These are phyloP conservation scores for Falco novaeseelandiae DNA, from an alignment of 2,797 vertebrate species.

Conservation along the genomic window DNA sequence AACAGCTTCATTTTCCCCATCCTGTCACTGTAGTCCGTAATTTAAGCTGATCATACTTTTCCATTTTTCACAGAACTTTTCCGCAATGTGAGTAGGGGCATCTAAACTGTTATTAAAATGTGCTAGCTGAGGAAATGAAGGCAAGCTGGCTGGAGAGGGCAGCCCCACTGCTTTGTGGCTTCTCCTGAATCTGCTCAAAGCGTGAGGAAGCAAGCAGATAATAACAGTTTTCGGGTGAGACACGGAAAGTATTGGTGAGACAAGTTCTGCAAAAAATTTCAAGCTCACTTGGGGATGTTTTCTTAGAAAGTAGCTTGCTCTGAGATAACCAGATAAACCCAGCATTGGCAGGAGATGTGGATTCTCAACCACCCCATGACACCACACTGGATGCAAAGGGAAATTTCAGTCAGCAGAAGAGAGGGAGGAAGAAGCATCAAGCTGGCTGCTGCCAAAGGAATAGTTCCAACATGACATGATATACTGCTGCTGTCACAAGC, in stretches of 20 bases:
- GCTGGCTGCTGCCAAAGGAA: not conserved
- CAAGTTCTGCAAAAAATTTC: not conserved
- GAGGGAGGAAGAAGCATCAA: not conserved
- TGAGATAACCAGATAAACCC: not conserved
- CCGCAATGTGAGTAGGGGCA: not conserved
- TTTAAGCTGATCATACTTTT: not conserved
- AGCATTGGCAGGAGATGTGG: not conserved
- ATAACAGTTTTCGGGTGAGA: not conserved
- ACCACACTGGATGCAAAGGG: not conserved
- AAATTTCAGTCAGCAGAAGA: not conserved
- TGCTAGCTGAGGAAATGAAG: not conserved
- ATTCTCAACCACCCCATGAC: not conserved
- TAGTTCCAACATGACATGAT: not conserved
- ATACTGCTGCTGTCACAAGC: not conserved
- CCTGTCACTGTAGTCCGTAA: not conserved
- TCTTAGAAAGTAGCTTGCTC: not conserved
- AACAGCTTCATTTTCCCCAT: conserved; percentile 4
- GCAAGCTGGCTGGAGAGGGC: not conserved
- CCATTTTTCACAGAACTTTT: conserved; percentile 5
- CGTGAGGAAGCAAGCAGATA: not conserved
- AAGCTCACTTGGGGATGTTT: not conserved
- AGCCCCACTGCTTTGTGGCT: not conserved
- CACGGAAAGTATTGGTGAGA: not conserved
- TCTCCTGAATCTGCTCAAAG: not conserved
- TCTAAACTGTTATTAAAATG: not conserved